Percentiles rank a stretch among this genome's conserved stretches.
phyloP scores from a whole-genome alignment of 2,113 vertebrate species.

The Chlorocebus sabaeus region DNA sequence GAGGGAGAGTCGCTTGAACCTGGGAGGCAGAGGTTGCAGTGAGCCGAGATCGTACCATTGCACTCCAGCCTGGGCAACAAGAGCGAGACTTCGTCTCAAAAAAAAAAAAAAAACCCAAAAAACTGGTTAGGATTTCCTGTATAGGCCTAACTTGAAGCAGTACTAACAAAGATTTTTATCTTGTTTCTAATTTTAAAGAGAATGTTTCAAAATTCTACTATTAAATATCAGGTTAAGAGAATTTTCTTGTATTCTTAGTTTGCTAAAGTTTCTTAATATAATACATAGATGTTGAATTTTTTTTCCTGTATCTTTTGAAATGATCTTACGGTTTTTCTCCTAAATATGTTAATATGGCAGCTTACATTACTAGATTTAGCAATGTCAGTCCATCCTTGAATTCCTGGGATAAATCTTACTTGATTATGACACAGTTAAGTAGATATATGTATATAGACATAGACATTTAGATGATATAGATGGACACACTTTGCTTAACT shows the following conservation, averaged over 20 bases:
- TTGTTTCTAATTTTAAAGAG: neutral
- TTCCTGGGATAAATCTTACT: neutral
- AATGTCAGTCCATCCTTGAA: neutral
- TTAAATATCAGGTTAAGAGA: slow-evolving; percentile 20
- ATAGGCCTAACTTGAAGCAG: neutral
- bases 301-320: neutral
- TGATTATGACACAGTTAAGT: neutral
- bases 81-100: too few relatives aligned
- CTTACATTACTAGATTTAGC: neutral
- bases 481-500: neutral
- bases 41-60: too few relatives aligned
- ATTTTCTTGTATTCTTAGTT: neutral
- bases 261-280: neutral
- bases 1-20: too few relatives aligned
- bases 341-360: neutral
- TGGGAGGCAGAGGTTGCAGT: too few relatives aligned
- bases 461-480: neutral
- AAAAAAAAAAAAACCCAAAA: neutral
- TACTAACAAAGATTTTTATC: neutral
- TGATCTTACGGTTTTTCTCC: neutral
- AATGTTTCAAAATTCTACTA: neutral
- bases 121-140: neutral
- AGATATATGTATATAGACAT: neutral
- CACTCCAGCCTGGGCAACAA: too few relatives aligned
- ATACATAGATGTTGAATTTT: neutral